Evolutionary conservation across 2,888 invertebrate species (phyloP).

Genomic region (Pseudanteris insignis): DNA sequence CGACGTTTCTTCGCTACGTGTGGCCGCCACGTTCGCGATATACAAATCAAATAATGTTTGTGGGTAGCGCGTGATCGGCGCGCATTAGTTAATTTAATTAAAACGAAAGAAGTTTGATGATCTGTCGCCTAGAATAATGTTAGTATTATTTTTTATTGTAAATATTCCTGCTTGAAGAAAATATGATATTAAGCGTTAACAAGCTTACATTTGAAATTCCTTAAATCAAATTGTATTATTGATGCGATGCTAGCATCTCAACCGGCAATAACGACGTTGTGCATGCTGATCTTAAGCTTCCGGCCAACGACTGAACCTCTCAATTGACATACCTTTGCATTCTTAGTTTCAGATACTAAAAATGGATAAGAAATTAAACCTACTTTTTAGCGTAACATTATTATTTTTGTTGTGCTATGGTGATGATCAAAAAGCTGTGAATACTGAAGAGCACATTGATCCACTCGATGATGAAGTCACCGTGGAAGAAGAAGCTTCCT

Average conservation of each 20-base stretch:
- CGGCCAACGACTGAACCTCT: not conserved
- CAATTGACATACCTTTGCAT: not conserved
- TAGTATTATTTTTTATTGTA: constrained; percentile 19
- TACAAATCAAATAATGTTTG: constrained; percentile 43
- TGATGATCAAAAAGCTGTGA: not conserved
- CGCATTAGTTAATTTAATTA: constrained; percentile 35
- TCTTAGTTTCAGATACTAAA: constrained; percentile 19
- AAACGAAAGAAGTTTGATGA: constrained; percentile 27
- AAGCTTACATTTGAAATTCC: constrained; percentile 11
- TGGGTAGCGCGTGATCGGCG: constrained; percentile 31
- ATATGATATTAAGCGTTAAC: constrained; percentile 32
- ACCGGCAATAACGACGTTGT: too few relatives aligned
- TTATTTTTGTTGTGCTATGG: constrained; percentile 4
- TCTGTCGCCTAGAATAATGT: constrained; percentile 25
- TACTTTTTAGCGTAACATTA: constrained; percentile 9
- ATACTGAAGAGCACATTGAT: constrained; percentile 46
- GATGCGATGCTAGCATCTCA: constrained; percentile 3
- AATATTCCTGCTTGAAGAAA: too few relatives aligned
- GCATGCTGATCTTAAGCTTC: too few relatives aligned
- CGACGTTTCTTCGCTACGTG: constrained; percentile 24
- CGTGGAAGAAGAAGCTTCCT: constrained; percentile 59
- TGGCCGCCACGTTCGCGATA: constrained; percentile 37
- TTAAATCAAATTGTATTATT: not conserved
- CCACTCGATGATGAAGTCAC: constrained; percentile 38
- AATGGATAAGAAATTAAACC: constrained; percentile 15